Evolutionary conservation across 2,888 invertebrate genomes (phyloP).

Genomic region (Nomada ferruginata): DNA sequence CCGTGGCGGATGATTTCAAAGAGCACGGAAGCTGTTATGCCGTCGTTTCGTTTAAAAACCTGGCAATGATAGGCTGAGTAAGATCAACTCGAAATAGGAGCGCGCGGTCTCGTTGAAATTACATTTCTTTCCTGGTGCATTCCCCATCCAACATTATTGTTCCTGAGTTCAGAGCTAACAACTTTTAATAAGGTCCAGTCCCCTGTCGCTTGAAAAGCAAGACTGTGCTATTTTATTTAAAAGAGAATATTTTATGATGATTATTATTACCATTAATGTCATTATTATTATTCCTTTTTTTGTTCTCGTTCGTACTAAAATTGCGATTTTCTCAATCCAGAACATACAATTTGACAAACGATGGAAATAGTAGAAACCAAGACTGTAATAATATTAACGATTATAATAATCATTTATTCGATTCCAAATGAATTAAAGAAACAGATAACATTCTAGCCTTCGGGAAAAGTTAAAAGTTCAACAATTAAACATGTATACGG

Average conservation of each 20-base stretch:
- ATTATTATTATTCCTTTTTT: neutral
- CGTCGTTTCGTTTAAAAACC: constrained; percentile 28
- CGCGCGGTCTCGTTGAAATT: constrained; percentile 12
- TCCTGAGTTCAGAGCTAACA: neutral
- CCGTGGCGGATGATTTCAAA: constrained; percentile 15
- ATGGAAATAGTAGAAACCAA: neutral
- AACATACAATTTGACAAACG: neutral
- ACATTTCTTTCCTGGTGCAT: neutral
- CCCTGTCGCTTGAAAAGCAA: neutral
- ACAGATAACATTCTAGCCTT: too few relatives aligned
- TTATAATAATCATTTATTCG: neutral
- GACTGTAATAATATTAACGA: neutral
- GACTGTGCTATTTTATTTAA: neutral
- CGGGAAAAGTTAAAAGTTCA: constrained; percentile 13
- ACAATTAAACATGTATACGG: constrained; percentile 33
- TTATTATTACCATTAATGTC: too few relatives aligned
- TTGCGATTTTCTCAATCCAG: neutral
- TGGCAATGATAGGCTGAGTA: constrained; percentile 21
- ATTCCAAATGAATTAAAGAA: neutral
- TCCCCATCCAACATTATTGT: neutral
- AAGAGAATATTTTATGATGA: neutral
- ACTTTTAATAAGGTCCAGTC: constrained; percentile 4
- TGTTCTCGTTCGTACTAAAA: neutral
- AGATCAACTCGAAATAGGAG: constrained; percentile 9
- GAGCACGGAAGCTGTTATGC: constrained; percentile 10